Conservation (phyloP, 2,797 vertebrate species). For the Streptopelia turtur region DNA sequence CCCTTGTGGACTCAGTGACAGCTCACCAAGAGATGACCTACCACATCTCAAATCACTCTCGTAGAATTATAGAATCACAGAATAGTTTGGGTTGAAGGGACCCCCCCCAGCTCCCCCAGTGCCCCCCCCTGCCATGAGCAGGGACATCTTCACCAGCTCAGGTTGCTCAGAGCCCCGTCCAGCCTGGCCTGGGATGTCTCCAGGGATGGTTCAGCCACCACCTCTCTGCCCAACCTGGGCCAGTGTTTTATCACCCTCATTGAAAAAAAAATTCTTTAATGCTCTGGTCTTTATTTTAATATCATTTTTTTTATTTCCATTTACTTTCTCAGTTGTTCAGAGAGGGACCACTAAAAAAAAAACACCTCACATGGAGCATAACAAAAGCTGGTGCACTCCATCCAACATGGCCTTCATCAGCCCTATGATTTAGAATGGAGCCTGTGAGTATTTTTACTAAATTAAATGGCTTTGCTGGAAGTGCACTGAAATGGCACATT, state of each 20-base stretch:
- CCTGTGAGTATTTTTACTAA: neutral
- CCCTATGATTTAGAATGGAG: neutral
- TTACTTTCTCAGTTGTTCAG: neutral
- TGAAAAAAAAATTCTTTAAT: too few species aligned
- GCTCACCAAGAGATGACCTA: neutral
- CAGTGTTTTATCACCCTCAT: too few species aligned
- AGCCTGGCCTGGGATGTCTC: too few species aligned
- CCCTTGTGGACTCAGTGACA: neutral
- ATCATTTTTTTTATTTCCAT: neutral
- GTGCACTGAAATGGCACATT: neutral
- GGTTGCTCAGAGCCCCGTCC: too few species aligned
- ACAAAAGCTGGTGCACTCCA: neutral
- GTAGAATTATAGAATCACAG: too few species aligned
- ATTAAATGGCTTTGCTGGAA: slow-evolving; percentile 20
- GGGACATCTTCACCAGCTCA: too few species aligned
- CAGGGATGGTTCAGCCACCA: too few species aligned
- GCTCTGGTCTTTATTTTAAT: neutral
- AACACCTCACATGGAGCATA: neutral
- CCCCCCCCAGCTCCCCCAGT: too few species aligned
- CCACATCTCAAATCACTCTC: neutral
- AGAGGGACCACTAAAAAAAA: neutral
- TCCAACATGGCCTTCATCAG: neutral
- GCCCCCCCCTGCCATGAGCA: too few species aligned
- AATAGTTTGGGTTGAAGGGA: too few species aligned
- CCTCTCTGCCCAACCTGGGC: too few species aligned